Evolutionary conservation across 1,140 invertebrate species (phyloP).

Genomic region (Megathymus violae): DNA sequence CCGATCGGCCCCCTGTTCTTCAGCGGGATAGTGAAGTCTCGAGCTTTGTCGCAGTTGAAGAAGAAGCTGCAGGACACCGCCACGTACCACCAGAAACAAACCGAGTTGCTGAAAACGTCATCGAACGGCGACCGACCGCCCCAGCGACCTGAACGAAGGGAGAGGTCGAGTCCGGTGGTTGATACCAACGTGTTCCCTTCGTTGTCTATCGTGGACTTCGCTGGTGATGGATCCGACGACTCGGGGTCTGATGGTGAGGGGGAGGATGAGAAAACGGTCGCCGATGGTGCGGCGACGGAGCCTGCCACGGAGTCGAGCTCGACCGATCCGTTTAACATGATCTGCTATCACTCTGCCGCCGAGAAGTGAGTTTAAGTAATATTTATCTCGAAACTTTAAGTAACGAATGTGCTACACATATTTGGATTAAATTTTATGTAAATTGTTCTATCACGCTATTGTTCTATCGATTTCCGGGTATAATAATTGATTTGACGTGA

Average conservation of each 20-base stretch:
- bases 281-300: constrained; percentile 8
- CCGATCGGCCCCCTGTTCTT: constrained; percentile 68
- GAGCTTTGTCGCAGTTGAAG: constrained; percentile 57
- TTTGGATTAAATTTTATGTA: constrained; percentile 1
- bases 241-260: constrained; percentile 35
- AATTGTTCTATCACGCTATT: too few relatives aligned
- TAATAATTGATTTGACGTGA: too few relatives aligned
- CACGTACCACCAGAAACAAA: constrained; percentile 54
- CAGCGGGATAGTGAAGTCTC: constrained; percentile 67
- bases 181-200: constrained; percentile 47
- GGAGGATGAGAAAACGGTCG: constrained; percentile 32
- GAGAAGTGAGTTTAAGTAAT: constrained; percentile 57
- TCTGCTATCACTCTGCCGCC: constrained; percentile 56
- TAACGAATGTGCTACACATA: too few relatives aligned
- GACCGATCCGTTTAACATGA: constrained; percentile 40
- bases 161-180: constrained; percentile 21
- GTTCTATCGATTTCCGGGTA: too few relatives aligned
- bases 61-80: constrained; percentile 60
- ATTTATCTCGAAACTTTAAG: background rate
- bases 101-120: constrained; percentile 37
- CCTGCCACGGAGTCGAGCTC: constrained; percentile 31
- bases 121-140: constrained; percentile 5
- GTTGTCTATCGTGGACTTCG: constrained; percentile 58
- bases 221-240: constrained; percentile 50
- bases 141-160: background rate